Percentiles rank a stretch among this genome's conserved stretches.
Evolutionary conservation across 2,888 invertebrate species (phyloP).

Genomic region (Dicyrtoma fusca): DNA sequence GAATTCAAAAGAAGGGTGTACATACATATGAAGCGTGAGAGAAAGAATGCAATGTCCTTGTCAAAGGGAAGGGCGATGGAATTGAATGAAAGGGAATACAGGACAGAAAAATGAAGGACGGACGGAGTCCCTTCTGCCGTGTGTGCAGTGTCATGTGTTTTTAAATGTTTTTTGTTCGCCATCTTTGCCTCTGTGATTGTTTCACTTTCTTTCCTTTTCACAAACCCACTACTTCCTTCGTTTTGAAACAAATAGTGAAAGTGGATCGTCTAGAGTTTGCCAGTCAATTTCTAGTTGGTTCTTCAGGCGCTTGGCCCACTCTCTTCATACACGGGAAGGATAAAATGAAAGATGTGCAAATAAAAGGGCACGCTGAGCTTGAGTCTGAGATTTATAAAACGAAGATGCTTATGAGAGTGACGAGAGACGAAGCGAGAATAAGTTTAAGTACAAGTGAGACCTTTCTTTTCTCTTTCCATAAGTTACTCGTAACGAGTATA

Average conservation of each 20-base stretch:
- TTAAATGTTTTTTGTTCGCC: too few relatives aligned
- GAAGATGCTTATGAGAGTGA: background rate
- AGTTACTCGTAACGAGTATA: too few relatives aligned
- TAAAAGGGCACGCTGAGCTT: background rate
- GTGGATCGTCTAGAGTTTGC: too few relatives aligned
- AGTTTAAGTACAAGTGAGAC: background rate
- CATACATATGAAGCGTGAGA: background rate
- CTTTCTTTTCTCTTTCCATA: too few relatives aligned
- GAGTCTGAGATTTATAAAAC: too few relatives aligned
- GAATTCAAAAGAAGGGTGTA: background rate
- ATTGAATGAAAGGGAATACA: background rate
- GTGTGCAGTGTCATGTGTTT: background rate
- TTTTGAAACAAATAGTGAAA: too few relatives aligned
- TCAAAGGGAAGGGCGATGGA: background rate
- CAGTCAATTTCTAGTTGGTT: too few relatives aligned
- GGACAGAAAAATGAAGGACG: background rate
- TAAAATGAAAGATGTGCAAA: background rate
- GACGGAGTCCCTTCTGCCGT: background rate
- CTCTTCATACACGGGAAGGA: background rate
- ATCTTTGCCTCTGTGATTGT: background rate
- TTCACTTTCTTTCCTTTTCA: constrained; percentile 11
- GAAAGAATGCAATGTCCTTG: constrained; percentile 1
- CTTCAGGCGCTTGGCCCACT: background rate
- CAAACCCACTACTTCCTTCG: background rate
- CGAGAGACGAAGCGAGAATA: background rate